A percentile compares a stretch with the other conserved stretches of the same genome.
Conservation (phyloP, 2,888 invertebrate genomes). For the Marasmarcha lunaedactyla region DNA sequence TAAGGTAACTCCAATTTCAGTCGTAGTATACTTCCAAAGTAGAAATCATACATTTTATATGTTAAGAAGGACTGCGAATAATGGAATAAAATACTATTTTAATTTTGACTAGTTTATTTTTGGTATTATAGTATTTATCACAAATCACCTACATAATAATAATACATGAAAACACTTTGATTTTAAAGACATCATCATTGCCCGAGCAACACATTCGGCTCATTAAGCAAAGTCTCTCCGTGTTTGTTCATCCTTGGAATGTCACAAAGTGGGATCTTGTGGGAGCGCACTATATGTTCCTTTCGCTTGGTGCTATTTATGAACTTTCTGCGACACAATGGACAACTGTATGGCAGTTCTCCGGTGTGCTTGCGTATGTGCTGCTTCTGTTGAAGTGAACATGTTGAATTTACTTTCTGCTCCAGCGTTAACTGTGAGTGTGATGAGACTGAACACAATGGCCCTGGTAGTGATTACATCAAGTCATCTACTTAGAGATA, state of each 20-base stretch:
- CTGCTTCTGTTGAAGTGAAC: constrained; percentile 28
- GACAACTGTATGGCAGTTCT: constrained; percentile 50
- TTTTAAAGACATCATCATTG: too few relatives aligned
- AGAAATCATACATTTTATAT: too few relatives aligned
- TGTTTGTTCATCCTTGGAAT: constrained; percentile 36
- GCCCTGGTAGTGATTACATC: neutral
- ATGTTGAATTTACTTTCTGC: neutral
- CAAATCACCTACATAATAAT: too few relatives aligned
- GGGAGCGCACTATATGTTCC: constrained; percentile 52
- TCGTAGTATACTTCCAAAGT: too few relatives aligned
- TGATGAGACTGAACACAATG: neutral
- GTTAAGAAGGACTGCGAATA: neutral
- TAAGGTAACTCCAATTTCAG: too few relatives aligned
- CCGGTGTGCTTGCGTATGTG: constrained; percentile 57
- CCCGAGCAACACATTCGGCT: constrained; percentile 14
- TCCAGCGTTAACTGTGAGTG: neutral
- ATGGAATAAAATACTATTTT: neutral
- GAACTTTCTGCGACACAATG: constrained; percentile 43
- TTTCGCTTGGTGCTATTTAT: constrained; percentile 62
- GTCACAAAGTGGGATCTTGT: constrained; percentile 34
- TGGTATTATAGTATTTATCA: too few relatives aligned
- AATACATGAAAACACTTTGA: too few relatives aligned
- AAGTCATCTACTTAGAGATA: too few relatives aligned
- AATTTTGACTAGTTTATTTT: too few relatives aligned
- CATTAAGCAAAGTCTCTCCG: constrained; percentile 19